A percentile compares a stretch with the other conserved stretches of the same genome.
Conservation (phyloP, 2,888 invertebrate species). For the Argynnis bischoffii region DNA sequence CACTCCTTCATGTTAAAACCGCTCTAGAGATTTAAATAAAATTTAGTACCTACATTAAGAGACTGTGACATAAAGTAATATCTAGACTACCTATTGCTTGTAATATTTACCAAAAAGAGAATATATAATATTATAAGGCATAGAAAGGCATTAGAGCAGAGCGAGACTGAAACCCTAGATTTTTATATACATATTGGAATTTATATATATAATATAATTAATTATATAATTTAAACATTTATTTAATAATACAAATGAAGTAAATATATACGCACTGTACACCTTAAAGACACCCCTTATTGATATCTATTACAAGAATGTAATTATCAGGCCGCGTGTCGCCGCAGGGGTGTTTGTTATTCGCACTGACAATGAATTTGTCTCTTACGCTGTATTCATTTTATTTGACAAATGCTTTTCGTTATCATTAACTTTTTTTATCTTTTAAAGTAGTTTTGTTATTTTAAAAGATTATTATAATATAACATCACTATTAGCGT, state of each 20-base stretch:
- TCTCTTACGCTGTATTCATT: neutral
- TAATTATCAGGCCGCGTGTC: constrained; percentile 35
- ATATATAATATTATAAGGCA: too few relatives aligned
- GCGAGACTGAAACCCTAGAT: too few relatives aligned
- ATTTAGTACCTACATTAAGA: too few relatives aligned
- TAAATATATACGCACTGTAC: constrained; percentile 7
- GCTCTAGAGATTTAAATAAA: too few relatives aligned
- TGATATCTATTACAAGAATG: constrained; percentile 38
- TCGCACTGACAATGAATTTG: constrained; percentile 44
- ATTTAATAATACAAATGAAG: neutral
- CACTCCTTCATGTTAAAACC: too few relatives aligned
- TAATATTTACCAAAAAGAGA: too few relatives aligned
- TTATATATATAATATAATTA: neutral
- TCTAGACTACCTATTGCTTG: too few relatives aligned
- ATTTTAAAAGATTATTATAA: too few relatives aligned
- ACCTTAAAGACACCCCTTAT: constrained; percentile 15
- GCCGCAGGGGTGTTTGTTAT: constrained; percentile 45
- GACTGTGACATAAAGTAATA: too few relatives aligned
- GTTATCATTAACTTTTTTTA: neutral
- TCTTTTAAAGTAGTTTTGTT: neutral
- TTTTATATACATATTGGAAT: neutral
- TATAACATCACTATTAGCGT: too few relatives aligned
- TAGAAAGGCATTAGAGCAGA: too few relatives aligned
- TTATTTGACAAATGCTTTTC: constrained; percentile 1
- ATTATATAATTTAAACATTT: neutral